A percentile compares a stretch with the other conserved stretches of the same genome.
These are phyloP conservation scores for Cyprinodon variegatus DNA, from an alignment of 2,113 vertebrate genomes.

Conservation along the genomic window DNA sequence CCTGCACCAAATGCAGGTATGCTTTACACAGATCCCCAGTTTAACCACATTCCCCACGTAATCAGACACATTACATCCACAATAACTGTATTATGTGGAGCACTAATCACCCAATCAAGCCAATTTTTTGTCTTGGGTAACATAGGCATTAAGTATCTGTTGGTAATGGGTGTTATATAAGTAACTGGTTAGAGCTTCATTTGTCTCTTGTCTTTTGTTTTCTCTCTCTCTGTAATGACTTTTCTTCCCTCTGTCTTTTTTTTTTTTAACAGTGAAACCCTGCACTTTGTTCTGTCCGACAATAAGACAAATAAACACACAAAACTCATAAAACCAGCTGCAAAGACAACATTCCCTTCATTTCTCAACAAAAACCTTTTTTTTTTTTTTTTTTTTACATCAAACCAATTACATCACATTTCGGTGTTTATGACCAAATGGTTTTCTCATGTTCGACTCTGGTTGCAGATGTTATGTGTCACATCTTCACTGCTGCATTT, in stretches of 20 bases:
- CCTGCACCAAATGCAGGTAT: constrained; percentile 25
- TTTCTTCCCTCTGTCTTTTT: background rate
- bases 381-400: background rate
- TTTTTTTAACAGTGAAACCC: background rate
- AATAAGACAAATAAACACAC: background rate
- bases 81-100: constrained; percentile 7
- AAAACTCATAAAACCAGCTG: background rate
- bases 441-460: background rate
- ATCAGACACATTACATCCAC: constrained; percentile 12
- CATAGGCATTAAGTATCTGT: constrained; percentile 22
- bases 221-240: constrained; percentile 1
- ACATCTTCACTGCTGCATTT: background rate
- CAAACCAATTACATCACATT: background rate
- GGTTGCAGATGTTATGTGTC: background rate
- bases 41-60: constrained; percentile 9
- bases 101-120: background rate
- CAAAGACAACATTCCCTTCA: background rate
- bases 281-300: background rate
- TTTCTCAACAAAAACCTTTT: background rate
- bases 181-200: constrained; percentile 32
- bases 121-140: constrained; percentile 14
- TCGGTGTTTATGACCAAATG: background rate
- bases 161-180: constrained; percentile 48
- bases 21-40: constrained; percentile 12
- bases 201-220: constrained; percentile 18